Base-by-base conservation (phyloP, 1,140 invertebrate genomes). In the Pinna nobilis region DNA sequence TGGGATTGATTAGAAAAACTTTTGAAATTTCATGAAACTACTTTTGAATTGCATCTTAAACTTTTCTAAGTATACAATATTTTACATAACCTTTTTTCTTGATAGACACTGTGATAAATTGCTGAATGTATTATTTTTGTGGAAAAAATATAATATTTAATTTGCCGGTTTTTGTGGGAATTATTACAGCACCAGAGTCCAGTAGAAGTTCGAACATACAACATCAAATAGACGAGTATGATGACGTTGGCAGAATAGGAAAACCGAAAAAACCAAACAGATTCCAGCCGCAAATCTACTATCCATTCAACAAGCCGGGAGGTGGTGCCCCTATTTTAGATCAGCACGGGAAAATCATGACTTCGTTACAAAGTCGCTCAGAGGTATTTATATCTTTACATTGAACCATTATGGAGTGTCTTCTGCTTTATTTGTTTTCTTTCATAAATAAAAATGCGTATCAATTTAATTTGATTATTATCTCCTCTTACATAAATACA, bases 321-420 rank as follows among this genome's bases (percentile, higher is more conserved):
- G 81, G 72, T 20, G 85, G 85, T 5, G 85, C 85, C 11, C 85
- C 85, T 20, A 60, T 83, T 3, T 55, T 35, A 30, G 83, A 85
- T 64, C 32, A 35, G 4, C 44, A 76, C 3, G 84, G 84, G 2
- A 82, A 80, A 28, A 44, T 78, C 3, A 69, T 68, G 3, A 78
- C 82, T 28, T 44, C 72, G n/a, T 39, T 84, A 7, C 74, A 70
- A 33, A 80, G 82, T 13, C 47, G 47, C 32, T 55, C 37, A 37
- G 44, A 44, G 25, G 25, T 50, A 44, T 5, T 20, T 33, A n/a
- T 51, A n/a, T n/a, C n/a, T n/a, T n/a, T 47, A 7, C 11, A 15
- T n/a, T 18, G 18, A 57, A 9, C n/a, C 3, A 57, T 15, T 35
- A 20, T 59, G 23, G 30, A 1, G 32, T n/a, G n/a, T 15, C 9